Conservation (phyloP, 2,888 invertebrate species). For the Latheticus oryzae region DNA sequence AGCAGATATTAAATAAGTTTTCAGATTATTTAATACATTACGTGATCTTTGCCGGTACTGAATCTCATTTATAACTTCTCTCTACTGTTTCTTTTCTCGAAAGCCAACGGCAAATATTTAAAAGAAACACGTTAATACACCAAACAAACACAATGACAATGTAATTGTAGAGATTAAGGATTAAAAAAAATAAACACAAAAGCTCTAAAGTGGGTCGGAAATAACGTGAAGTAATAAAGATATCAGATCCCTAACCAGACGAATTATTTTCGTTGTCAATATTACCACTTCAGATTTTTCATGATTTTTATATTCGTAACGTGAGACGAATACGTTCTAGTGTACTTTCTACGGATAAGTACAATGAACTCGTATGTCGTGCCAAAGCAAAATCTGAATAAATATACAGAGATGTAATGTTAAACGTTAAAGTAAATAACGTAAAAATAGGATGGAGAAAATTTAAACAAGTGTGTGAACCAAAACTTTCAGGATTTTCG, state of each 20-base stretch:
- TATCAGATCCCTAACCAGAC: constrained; percentile 4
- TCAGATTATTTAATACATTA: constrained; percentile 12
- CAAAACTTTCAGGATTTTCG: constrained; percentile 13
- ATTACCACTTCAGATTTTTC: background rate
- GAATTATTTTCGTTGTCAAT: background rate
- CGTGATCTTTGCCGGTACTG: too few relatives aligned
- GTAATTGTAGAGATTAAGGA: constrained; percentile 12
- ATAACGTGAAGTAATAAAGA: constrained; percentile 10
- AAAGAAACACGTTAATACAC: constrained; percentile 22
- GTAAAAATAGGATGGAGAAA: constrained; percentile 27
- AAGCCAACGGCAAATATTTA: constrained; percentile 23
- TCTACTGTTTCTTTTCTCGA: background rate
- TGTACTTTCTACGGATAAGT: constrained; percentile 16
- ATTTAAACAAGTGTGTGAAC: constrained; percentile 23
- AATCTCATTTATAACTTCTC: too few relatives aligned
- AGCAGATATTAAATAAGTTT: constrained; percentile 10
- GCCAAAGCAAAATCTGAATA: constrained; percentile 28
- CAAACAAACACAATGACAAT: constrained; percentile 17
- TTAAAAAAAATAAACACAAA: constrained; percentile 13
- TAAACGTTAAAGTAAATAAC: constrained; percentile 26
- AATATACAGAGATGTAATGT: constrained; percentile 28
- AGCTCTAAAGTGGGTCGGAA: constrained; percentile 15
- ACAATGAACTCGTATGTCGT: constrained; percentile 20
- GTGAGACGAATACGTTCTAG: constrained; percentile 2
- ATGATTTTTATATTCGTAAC: background rate